Base-by-base conservation (phyloP, 2,888 invertebrate species). In the Chaitophorus viminalis region DNA sequence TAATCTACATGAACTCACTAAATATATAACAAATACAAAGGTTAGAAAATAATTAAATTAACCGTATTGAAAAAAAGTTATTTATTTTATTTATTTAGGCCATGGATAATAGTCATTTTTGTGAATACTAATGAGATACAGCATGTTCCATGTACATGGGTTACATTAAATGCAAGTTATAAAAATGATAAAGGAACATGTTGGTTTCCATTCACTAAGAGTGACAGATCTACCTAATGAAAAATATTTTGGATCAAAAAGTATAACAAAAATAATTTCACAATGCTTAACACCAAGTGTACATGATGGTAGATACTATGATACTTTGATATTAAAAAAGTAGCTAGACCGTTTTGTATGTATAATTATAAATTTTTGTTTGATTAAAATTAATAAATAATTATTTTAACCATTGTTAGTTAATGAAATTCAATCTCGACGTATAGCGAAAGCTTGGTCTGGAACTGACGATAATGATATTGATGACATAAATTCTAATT, bases 281-380 rank as follows among this genome's bases (percentile, higher is more conserved):
- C 18, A 74, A 74, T 36, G 36, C 36, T 36, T 74, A 18, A 74
- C 74, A 8, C 74, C 74, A 74, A 74, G 21, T 36, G 21, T 21
- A 25, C 21, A 74, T 36, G 74, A 74, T 74, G 74, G 74, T 74
- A 74, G 11, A 74, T 74, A 74, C 74, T 74, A 74, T 74, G 6
- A 39, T 39, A 39, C 74, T 74, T 36, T 74, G 6, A 39, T 39
- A 39, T 74, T 21, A 36, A 74, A 74, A 74, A 74, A 74, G 74
- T 74, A 36, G 74, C 74, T 74, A 36, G 74, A 21, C 74, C 74
- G 36, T 36, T 74, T 36, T 21, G 74, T 74, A 74, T 9, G 74
- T 74, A 74, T 74, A 74, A 21, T 74, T 74, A 21, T 74, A 75
- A 36, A 72, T 75, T 75, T 39, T 36, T 21, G 25, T 25, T 2